These are phyloP conservation scores for Dufourea novaeangliae DNA, from an alignment of 1,140 invertebrate species.

Conservation along the genomic window DNA sequence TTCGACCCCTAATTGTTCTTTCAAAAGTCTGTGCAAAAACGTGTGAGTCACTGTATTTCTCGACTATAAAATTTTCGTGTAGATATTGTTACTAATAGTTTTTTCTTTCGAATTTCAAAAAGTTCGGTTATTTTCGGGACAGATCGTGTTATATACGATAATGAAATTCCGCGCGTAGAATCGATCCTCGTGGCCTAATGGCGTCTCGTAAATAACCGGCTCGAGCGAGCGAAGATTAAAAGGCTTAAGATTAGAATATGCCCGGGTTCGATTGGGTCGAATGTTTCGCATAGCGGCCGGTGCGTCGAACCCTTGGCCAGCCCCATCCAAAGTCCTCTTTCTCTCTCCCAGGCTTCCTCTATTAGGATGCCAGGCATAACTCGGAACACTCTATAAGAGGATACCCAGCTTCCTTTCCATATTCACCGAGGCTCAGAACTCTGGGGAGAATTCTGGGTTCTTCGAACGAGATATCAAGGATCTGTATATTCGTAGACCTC, in stretches of 20 bases:
- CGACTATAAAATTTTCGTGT: no score
- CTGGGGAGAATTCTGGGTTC: neutral
- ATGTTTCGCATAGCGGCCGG: slow-evolving; percentile 58
- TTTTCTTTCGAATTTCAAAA: no score
- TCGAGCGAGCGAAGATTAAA: slow-evolving; percentile 46
- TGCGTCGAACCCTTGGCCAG: slow-evolving; percentile 54
- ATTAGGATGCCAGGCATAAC: slow-evolving; percentile 64
- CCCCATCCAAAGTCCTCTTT: slow-evolving; percentile 46
- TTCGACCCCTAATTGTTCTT: no score
- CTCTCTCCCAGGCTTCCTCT: slow-evolving; percentile 50
- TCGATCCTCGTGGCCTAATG: slow-evolving; percentile 12
- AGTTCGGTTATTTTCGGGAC: no score
- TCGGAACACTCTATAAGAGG: slow-evolving; percentile 35
- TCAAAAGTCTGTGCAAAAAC: no score
- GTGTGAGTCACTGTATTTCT: no score
- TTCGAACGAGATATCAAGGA: neutral
- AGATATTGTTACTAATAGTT: no score
- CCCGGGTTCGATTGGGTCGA: slow-evolving; percentile 36
- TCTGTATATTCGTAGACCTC: no score
- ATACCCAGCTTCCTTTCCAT: slow-evolving; percentile 20
- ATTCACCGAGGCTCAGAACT: slow-evolving; percentile 3
- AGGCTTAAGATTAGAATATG: slow-evolving; percentile 37
- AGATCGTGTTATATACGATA: no score
- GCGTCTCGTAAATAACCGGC: slow-evolving; percentile 41
- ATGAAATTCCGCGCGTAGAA: neutral